Evolutionary conservation across 2,113 vertebrate species (phyloP).

Genomic region (Bolborhynchus lineola): DNA sequence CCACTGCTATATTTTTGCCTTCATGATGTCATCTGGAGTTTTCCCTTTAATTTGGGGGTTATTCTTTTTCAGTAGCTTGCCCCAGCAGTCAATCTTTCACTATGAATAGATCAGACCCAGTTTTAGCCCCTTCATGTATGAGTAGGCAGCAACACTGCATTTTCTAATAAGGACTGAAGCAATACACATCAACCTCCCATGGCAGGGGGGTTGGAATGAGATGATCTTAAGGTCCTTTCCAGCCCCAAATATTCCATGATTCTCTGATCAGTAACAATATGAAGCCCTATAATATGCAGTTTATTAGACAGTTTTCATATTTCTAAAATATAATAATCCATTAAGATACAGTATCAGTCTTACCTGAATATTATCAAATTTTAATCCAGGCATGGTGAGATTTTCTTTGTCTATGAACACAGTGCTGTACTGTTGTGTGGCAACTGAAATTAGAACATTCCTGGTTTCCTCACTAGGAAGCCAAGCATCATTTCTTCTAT

Average conservation of each 20-base stretch:
- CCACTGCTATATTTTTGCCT: not conserved
- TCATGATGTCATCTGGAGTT: not conserved
- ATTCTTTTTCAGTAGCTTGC: not conserved
- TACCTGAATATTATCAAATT: slow-evolving; percentile 98
- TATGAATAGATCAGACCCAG: not conserved
- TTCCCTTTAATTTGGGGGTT: not conserved
- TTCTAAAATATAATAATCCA: not conserved
- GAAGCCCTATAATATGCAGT: not conserved
- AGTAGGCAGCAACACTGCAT: not conserved
- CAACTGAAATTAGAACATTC: slow-evolving; percentile 82
- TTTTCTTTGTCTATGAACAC: slow-evolving; percentile 85
- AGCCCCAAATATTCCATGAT: not conserved
- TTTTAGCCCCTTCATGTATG: not conserved
- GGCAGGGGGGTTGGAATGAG: not conserved
- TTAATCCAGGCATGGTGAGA: slow-evolving; percentile 95
- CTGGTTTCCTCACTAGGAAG: slow-evolving; percentile 88
- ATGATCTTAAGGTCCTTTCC: not conserved
- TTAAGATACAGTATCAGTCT: not conserved
- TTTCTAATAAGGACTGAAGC: not conserved
- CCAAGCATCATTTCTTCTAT: slow-evolving; percentile 94
- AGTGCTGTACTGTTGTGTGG: slow-evolving; percentile 83
- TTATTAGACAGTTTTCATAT: not conserved
- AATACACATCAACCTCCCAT: not conserved
- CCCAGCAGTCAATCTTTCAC: not conserved
- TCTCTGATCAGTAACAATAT: not conserved